Conservation (phyloP, 2,888 invertebrate genomes). For the Hypolimnas misippus region DNA sequence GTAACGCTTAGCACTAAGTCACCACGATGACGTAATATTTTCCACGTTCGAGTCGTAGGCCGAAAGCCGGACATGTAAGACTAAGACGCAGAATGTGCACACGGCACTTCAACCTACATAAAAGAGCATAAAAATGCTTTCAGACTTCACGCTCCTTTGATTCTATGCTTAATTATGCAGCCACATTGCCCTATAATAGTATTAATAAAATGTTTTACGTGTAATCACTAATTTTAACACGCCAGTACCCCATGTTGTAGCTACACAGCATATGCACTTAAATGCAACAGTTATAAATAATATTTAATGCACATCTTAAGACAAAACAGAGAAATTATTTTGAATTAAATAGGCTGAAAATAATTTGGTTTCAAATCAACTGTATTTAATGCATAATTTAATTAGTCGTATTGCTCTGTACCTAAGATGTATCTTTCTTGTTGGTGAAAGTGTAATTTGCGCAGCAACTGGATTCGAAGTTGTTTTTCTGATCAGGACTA, state of each 20-base stretch:
- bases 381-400: background rate
- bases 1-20: conserved; percentile 47
- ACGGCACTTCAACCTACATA: conserved; percentile 80
- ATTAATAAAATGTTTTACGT: conserved; percentile 6
- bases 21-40: conserved; percentile 74
- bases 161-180: conserved; percentile 30
- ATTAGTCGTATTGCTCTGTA: background rate
- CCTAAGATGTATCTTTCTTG: background rate
- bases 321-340: too few relatives aligned
- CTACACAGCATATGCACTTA: background rate
- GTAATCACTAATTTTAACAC: background rate
- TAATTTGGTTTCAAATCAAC: too few relatives aligned
- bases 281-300: too few relatives aligned
- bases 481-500: conserved; percentile 43
- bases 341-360: too few relatives aligned
- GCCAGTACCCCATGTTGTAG: background rate
- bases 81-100: conserved; percentile 70
- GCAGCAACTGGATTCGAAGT: conserved; percentile 31
- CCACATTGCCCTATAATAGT: conserved; percentile 11
- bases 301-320: too few relatives aligned
- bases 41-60: conserved; percentile 66
- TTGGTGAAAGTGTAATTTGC: conserved; percentile 42
- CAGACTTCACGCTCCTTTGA: conserved; percentile 64
- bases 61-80: conserved; percentile 72
- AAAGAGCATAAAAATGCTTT: conserved; percentile 70